Base-by-base conservation (phyloP, 2,797 vertebrate genomes). In the Cyprinella venusta region DNA sequence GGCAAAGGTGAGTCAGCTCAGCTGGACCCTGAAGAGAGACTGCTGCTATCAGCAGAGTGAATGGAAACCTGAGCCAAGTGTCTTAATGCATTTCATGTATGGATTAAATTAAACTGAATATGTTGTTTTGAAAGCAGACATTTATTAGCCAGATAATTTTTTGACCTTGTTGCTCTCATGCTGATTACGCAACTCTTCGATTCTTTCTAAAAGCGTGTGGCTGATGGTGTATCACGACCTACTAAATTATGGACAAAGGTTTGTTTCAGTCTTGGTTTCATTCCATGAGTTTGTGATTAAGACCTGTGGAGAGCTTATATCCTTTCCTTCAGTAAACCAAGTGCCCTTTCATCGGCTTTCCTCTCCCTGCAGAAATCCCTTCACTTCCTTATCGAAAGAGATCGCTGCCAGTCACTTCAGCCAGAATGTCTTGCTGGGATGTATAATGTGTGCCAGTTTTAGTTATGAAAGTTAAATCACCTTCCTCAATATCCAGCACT, bases 191-290 rank as follows among this genome's bases (percentile, higher is more conserved):
- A 80, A 80, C 86, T 78, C 69, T 86, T 84, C 89, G 82, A 88
- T 92, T 90, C 89, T 88, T 88, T 89, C 91, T 88, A 90, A 90
- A 97, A 98, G 97, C 94, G 93, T 92, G 86, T 96, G 93, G 92
- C 92, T 76, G 95, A 96, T 87, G 95, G 92, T 61, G 91, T 93
- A 90, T 95, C 94, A 88, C 94, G 95, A 90, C 96, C 96, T 90
- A 96, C 94, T 89, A 97, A 97, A 94, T 95, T 97, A 89, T 98
- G 97, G 97, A 97, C 96, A 90, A 97, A 98, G 96, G 97, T 98
- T 96, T 96, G 97, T 98, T 94, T 89, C 85, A 84, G 80, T 87
- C 89, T 83, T 88, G 76, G 85, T 88, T 90, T 88, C 79, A 82
- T 86, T 87, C 81, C 64, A 67, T 86, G 78, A 84, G 76, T 88